Percentiles rank a stretch among this genome's conserved stretches.
These are phyloP conservation scores for Sebastes elongatus DNA, from an alignment of 2,797 vertebrate genomes.

Conservation along the genomic window DNA sequence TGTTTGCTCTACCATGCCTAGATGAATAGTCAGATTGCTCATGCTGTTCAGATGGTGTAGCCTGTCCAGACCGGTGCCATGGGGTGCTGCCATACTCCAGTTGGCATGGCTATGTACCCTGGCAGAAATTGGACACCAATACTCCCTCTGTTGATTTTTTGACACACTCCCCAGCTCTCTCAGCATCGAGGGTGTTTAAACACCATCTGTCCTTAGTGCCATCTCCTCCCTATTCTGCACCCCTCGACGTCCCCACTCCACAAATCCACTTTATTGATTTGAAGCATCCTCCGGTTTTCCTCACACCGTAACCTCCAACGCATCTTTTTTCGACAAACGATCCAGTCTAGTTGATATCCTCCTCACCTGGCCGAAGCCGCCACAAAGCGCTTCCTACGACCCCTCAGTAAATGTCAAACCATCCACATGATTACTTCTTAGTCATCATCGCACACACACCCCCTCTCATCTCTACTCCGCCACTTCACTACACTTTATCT, in stretches of 20 bases:
- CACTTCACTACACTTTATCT: neutral
- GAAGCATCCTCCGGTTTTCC: constrained; percentile 29
- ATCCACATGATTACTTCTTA: constrained; percentile 32
- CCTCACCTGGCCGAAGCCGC: constrained; percentile 23
- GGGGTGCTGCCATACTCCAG: constrained; percentile 48
- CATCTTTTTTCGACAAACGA: constrained; percentile 3
- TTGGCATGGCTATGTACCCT: constrained; percentile 46
- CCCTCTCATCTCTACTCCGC: neutral
- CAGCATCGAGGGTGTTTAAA: constrained; percentile 60
- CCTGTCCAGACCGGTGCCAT: constrained; percentile 39
- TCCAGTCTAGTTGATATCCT: constrained; percentile 4
- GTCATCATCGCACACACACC: neutral
- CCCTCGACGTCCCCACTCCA: constrained; percentile 16
- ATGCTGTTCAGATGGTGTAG: constrained; percentile 49
- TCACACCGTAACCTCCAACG: constrained; percentile 14
- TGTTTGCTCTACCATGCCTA: constrained; percentile 33
- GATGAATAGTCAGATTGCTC: constrained; percentile 45
- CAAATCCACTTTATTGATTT: constrained; percentile 61
- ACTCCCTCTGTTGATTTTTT: constrained; percentile 45
- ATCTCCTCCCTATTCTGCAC: constrained; percentile 12
- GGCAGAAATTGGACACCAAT: constrained; percentile 43
- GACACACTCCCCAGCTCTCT: constrained; percentile 41
- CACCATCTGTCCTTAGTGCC: constrained; percentile 58
- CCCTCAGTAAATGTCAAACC: constrained; percentile 38
- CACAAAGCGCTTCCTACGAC: constrained; percentile 1